Conservation (phyloP, 2,888 invertebrate species). For the Platynereis dumerilii region DNA sequence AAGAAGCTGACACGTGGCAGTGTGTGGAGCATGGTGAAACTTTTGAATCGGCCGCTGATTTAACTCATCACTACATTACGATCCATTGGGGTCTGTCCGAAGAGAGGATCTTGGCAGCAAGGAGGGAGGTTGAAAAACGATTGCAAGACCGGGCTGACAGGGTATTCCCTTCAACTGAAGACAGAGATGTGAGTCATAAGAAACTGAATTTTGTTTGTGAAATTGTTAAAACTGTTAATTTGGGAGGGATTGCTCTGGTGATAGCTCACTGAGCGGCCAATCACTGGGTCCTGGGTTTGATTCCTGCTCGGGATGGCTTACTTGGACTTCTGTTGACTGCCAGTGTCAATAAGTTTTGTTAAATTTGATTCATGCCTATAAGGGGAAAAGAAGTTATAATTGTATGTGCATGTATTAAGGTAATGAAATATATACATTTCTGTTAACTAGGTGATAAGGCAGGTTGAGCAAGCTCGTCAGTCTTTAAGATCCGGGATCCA, state of each 20-base stretch:
- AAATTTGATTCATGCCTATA: too few relatives aligned
- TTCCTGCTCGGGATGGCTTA: too few relatives aligned
- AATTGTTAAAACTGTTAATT: too few relatives aligned
- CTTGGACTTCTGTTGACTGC: too few relatives aligned
- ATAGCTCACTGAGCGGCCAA: too few relatives aligned
- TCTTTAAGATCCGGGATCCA: neutral
- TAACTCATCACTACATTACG: constrained; percentile 19
- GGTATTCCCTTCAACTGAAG: neutral
- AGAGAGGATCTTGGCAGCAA: constrained; percentile 12
- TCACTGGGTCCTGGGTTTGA: too few relatives aligned
- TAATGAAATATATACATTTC: too few relatives aligned
- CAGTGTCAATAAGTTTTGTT: too few relatives aligned
- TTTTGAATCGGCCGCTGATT: constrained; percentile 11
- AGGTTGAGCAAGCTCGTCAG: neutral
- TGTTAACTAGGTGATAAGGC: too few relatives aligned
- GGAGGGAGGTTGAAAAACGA: neutral
- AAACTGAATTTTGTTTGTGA: neutral
- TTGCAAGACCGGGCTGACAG: neutral
- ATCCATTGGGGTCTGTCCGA: constrained; percentile 22
- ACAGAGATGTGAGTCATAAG: constrained; percentile 5
- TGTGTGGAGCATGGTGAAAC: constrained; percentile 10
- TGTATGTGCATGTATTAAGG: too few relatives aligned
- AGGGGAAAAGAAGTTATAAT: too few relatives aligned
- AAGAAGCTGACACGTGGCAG: neutral
- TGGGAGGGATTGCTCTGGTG: too few relatives aligned